These are phyloP conservation scores for Morelia viridis DNA, from an alignment of 2,797 vertebrate species.

Conservation along the genomic window DNA sequence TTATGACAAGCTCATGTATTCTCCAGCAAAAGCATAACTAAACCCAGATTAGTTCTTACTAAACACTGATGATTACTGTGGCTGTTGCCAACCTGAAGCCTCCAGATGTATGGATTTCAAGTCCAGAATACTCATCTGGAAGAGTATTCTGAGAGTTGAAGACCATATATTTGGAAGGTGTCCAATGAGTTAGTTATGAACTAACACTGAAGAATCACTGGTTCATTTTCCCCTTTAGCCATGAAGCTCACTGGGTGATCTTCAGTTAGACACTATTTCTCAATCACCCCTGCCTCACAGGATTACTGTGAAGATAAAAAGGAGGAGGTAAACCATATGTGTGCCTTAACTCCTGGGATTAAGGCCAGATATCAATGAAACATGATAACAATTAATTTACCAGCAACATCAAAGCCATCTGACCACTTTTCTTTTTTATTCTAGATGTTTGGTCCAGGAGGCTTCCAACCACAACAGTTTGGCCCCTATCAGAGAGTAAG, in stretches of 20 bases:
- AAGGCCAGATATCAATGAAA: not conserved
- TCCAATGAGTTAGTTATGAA: not conserved
- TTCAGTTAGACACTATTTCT: not conserved
- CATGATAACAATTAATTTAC: not conserved
- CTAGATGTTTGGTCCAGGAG: conserved; percentile 32
- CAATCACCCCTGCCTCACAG: not conserved
- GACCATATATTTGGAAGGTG: not conserved
- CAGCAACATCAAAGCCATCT: not conserved
- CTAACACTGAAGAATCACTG: not conserved
- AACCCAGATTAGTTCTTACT: not conserved
- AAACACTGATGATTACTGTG: not conserved
- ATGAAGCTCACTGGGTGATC: not conserved
- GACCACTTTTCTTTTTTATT: conserved; percentile 18
- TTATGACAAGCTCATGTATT: not conserved
- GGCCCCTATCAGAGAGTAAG: conserved; percentile 27
- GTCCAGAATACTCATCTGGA: not conserved
- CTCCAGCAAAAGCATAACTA: not conserved
- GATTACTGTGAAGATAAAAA: not conserved
- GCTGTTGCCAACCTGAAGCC: not conserved
- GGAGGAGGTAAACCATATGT: not conserved
- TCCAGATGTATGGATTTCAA: not conserved
- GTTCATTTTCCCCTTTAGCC: not conserved
- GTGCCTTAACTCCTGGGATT: not conserved
- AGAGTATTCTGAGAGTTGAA: not conserved
- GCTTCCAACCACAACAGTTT: conserved; percentile 25